Evolutionary conservation across 2,113 vertebrate species (phyloP).

Genomic region (Saccopteryx leptura): DNA sequence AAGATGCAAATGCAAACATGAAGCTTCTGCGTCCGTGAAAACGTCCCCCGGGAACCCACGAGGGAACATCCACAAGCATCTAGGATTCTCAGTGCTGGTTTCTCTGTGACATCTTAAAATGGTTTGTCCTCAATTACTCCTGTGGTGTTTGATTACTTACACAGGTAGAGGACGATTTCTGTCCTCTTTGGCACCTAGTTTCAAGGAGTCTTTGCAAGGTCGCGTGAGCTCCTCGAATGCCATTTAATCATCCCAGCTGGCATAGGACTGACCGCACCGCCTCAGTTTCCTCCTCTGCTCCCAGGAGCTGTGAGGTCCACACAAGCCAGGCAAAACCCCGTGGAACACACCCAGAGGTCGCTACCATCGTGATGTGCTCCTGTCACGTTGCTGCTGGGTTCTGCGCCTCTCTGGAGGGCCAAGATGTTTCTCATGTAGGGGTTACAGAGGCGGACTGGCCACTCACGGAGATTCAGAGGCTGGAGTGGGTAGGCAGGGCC

Average conservation of each 20-base stretch:
- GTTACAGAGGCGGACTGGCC: background rate
- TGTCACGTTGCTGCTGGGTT: accelerated
- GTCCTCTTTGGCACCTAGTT: background rate
- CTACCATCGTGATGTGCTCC: accelerated
- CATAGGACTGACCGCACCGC: accelerated
- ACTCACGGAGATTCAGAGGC: no score
- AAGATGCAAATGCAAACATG: accelerated
- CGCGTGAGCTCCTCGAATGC: accelerated
- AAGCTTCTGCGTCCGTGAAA: accelerated
- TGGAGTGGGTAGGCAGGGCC: accelerated
- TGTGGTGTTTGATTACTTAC: background rate
- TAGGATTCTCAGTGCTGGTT: background rate
- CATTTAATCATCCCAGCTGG: accelerated
- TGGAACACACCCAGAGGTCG: accelerated
- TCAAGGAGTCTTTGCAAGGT: background rate
- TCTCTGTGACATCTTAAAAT: background rate
- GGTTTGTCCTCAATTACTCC: background rate
- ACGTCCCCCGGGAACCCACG: accelerated
- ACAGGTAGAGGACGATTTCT: accelerated
- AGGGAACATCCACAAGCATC: accelerated
- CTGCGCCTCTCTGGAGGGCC: background rate
- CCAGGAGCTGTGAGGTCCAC: accelerated
- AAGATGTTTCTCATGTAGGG: background rate
- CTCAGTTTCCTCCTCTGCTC: background rate
- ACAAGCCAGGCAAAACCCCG: accelerated